Evolutionary conservation across 2,888 invertebrate genomes (phyloP).

Genomic region (Caenorhabditis doughertyi): DNA sequence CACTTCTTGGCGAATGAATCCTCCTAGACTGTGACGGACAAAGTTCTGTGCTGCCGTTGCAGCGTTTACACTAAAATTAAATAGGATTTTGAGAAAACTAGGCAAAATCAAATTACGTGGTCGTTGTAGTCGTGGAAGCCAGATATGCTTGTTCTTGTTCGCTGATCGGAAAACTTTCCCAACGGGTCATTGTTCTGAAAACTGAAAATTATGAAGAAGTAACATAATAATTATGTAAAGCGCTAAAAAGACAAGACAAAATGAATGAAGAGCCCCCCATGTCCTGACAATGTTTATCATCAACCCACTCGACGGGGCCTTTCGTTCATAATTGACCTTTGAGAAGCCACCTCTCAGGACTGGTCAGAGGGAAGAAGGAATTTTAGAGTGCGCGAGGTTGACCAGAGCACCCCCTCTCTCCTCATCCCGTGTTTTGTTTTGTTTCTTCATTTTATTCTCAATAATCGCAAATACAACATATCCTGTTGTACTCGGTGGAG

Average conservation of each 20-base stretch:
- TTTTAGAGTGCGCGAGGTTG: conserved; percentile 11
- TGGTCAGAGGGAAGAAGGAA: conserved; percentile 23
- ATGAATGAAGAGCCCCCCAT: conserved; percentile 6
- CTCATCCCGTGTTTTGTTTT: conserved; percentile 32
- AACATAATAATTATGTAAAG: neutral
- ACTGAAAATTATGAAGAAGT: neutral
- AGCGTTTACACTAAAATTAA: conserved; percentile 19
- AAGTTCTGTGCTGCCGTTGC: conserved; percentile 25
- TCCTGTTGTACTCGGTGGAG: conserved; percentile 8
- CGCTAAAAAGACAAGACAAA: neutral
- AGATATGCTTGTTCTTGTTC: conserved; percentile 78
- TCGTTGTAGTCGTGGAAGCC: conserved; percentile 74
- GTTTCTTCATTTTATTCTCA: conserved; percentile 32
- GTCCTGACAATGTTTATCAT: conserved; percentile 29
- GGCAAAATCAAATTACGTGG: conserved; percentile 37
- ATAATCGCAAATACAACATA: conserved; percentile 37
- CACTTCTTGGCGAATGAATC: conserved; percentile 76
- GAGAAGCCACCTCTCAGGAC: conserved; percentile 40
- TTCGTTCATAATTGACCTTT: conserved; percentile 35
- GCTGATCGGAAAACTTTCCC: conserved; percentile 77
- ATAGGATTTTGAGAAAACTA: conserved; percentile 16
- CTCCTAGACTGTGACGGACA: conserved; percentile 69
- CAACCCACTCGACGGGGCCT: conserved; percentile 30
- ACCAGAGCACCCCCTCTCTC: neutral
- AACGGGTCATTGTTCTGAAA: conserved; percentile 67